Percentiles rank a stretch among this genome's conserved stretches.
These are phyloP conservation scores for Nomia melanderi DNA, from an alignment of 1,140 invertebrate species.

Conservation along the genomic window DNA sequence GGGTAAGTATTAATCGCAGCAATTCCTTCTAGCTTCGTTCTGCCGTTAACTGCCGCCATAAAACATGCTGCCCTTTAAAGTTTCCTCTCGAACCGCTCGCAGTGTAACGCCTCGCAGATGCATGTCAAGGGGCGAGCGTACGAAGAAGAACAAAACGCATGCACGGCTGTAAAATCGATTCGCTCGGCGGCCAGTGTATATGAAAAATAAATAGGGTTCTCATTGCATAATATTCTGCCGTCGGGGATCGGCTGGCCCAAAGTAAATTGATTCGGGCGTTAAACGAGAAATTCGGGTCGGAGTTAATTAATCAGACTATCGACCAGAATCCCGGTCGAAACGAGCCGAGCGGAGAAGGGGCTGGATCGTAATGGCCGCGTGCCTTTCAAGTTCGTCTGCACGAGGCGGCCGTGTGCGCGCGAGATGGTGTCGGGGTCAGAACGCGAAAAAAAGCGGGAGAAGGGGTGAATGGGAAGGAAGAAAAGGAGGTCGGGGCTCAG, in stretches of 20 bases:
- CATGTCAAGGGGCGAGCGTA: too few species aligned
- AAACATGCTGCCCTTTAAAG: too few species aligned
- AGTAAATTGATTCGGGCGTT: background rate
- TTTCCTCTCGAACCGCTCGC: too few species aligned
- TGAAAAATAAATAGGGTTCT: constrained; percentile 2
- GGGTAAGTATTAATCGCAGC: too few species aligned
- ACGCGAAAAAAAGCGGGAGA: too few species aligned
- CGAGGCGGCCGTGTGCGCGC: background rate
- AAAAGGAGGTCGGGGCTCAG: background rate
- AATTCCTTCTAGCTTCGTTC: too few species aligned
- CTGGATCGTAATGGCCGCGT: background rate
- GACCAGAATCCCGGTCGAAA: background rate
- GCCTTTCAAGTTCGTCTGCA: background rate
- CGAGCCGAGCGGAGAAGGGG: background rate
- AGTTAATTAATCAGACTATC: constrained; percentile 16
- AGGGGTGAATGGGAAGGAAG: too few species aligned
- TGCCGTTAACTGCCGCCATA: too few species aligned
- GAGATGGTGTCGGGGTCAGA: constrained; percentile 11
- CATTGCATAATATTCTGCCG: background rate
- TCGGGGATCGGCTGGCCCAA: background rate
- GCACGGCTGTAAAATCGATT: background rate
- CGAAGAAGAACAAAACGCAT: background rate
- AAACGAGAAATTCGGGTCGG: background rate
- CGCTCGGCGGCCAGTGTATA: background rate
- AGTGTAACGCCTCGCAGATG: too few species aligned